Evolutionary conservation across 2,888 invertebrate genomes (phyloP).

Genomic region (Trichogramma evanescens): DNA sequence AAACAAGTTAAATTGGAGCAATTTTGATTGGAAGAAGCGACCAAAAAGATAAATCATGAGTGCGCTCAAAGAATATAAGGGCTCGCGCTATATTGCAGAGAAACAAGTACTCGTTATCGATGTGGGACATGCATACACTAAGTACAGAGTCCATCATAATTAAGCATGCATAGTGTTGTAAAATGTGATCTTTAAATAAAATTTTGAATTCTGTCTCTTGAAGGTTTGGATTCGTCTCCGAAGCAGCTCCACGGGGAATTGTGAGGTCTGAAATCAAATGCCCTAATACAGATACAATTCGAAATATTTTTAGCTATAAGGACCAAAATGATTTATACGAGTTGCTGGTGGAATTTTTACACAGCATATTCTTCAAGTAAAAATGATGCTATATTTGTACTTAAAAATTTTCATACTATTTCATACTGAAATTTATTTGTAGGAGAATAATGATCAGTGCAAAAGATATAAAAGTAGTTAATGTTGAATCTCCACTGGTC

Average conservation of each 20-base stretch:
- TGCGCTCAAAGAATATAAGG: constrained; percentile 73
- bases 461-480: constrained; percentile 83
- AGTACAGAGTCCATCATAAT: constrained; percentile 53
- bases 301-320: constrained; percentile 60
- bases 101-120: constrained; percentile 86
- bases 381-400: neutral
- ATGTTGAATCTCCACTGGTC: constrained; percentile 84
- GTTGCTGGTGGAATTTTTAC: constrained; percentile 80
- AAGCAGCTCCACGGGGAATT: constrained; percentile 81
- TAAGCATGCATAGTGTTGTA: neutral
- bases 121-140: constrained; percentile 84
- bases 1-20: too few relatives aligned
- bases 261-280: constrained; percentile 71
- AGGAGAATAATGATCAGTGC: constrained; percentile 87
- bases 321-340: constrained; percentile 70
- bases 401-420: neutral
- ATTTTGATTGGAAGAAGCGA: too few relatives aligned
- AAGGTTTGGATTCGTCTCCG: constrained; percentile 89
- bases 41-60: constrained; percentile 19
- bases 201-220: neutral
- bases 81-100: constrained; percentile 70
- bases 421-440: constrained; percentile 12
- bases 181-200: neutral
- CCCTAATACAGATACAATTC: constrained; percentile 54
- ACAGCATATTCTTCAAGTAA: constrained; percentile 81